A percentile compares a stretch with the other conserved stretches of the same genome.
phyloP scores from a whole-genome alignment of 2,797 vertebrate genomes.

The Hyperoplus immaculatus region DNA sequence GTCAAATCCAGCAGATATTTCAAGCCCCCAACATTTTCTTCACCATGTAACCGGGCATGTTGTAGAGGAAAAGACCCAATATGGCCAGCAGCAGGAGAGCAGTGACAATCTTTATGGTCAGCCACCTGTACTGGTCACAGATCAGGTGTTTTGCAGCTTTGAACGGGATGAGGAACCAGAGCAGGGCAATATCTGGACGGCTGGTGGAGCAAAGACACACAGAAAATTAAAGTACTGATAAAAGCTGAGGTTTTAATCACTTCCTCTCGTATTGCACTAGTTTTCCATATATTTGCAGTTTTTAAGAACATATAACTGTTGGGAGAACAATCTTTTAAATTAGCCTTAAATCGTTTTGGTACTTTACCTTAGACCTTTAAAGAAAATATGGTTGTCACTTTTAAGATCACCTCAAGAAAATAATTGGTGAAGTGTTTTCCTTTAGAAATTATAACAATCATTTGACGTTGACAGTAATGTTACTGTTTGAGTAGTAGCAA shows the following conservation, averaged over 20 bases:
- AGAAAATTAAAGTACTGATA: not conserved
- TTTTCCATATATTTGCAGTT: not conserved
- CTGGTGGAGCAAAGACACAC: conserved; percentile 77
- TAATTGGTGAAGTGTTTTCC: not conserved
- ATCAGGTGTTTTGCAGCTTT: conserved; percentile 95
- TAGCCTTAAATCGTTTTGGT: not conserved
- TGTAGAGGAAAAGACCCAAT: conserved; percentile 94
- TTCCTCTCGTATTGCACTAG: not conserved
- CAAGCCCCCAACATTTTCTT: conserved; percentile 95
- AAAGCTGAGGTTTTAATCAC: not conserved
- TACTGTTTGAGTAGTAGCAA: not conserved
- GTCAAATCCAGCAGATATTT: conserved; percentile 46
- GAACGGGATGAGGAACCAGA: conserved; percentile 87
- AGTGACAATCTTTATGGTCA: conserved; percentile 94
- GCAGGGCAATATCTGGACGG: conserved; percentile 94
- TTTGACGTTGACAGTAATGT: not conserved
- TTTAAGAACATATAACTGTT: not conserved
- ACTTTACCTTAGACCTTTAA: not conserved
- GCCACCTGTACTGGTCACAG: conserved; percentile 98
- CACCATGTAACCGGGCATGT: conserved; percentile 97
- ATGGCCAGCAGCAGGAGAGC: conserved; percentile 91
- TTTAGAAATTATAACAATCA: not conserved
- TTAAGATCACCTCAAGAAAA: not conserved
- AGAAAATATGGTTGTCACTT: not conserved
- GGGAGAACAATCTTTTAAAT: not conserved